phyloP scores from a whole-genome alignment of 2,888 invertebrate genomes.

The Leuctra nigra region DNA sequence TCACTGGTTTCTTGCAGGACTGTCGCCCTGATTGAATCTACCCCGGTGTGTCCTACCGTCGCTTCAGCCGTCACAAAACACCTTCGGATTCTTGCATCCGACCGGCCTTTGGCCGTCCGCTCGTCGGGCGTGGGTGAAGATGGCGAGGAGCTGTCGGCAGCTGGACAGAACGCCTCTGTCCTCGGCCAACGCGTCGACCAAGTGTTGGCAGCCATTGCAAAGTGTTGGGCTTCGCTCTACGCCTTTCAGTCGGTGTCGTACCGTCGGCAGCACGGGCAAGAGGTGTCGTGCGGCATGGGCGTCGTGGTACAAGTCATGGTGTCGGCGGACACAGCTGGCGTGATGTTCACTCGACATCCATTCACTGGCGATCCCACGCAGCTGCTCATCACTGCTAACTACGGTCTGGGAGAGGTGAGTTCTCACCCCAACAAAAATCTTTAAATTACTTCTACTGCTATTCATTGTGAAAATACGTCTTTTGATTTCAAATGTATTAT shows the following conservation, averaged over 20 bases:
- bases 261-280: conserved; percentile 49
- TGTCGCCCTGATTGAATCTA: conserved; percentile 23
- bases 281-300: conserved; percentile 58
- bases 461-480: no score
- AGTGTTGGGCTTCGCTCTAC: conserved; percentile 80
- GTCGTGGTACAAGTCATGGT: conserved; percentile 78
- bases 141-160: conserved; percentile 68
- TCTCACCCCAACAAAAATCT: no score
- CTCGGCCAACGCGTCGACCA: conserved; percentile 49
- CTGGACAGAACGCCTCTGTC: conserved; percentile 77
- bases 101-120: conserved; percentile 48
- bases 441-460: no score
- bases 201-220: conserved; percentile 51
- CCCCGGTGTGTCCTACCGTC: conserved; percentile 39
- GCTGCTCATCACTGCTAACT: conserved; percentile 70
- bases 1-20: conserved; percentile 23
- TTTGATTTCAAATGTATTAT: no score
- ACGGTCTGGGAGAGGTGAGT: conserved; percentile 72
- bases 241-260: conserved; percentile 70
- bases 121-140: conserved; percentile 74
- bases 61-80: conserved; percentile 35
- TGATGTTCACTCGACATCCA: conserved; percentile 76
- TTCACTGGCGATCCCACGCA: conserved; percentile 58
- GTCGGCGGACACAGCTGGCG: conserved; percentile 58
- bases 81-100: conserved; percentile 35